phyloP scores from a whole-genome alignment of 2,797 vertebrate species.

The Aplochiton taeniatus region DNA sequence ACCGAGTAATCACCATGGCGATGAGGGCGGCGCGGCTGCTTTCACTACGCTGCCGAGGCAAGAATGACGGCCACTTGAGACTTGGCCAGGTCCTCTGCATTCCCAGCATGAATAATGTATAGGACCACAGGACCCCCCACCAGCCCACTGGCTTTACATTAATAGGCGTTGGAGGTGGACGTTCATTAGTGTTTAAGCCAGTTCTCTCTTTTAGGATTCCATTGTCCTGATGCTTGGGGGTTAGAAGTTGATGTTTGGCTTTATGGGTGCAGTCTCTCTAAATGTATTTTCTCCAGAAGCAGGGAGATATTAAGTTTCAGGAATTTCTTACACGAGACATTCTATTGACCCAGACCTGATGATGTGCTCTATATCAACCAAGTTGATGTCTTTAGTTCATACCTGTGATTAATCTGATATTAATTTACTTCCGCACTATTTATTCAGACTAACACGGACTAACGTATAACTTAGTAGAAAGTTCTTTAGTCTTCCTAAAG shows the following conservation, averaged over 20 bases:
- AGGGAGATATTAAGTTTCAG: too few relatives aligned
- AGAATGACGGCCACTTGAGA: constrained; percentile 67
- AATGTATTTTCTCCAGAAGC: too few relatives aligned
- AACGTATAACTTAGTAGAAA: too few relatives aligned
- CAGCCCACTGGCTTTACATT: constrained; percentile 61
- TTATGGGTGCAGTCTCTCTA: constrained; percentile 38
- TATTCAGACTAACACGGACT: too few relatives aligned
- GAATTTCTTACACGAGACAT: too few relatives aligned
- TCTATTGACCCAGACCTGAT: too few relatives aligned
- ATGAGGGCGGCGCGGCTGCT: constrained; percentile 49
- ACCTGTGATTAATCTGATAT: too few relatives aligned
- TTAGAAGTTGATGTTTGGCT: constrained; percentile 30
- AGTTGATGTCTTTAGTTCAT: too few relatives aligned
- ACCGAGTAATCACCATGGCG: constrained; percentile 70
- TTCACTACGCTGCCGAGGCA: constrained; percentile 36
- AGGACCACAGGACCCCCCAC: constrained; percentile 27
- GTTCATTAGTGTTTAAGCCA: constrained; percentile 53
- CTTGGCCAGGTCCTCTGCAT: constrained; percentile 56
- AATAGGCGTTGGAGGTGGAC: constrained; percentile 48
- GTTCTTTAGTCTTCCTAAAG: too few relatives aligned
- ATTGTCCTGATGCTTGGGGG: constrained; percentile 30
- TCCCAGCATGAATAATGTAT: constrained; percentile 67
- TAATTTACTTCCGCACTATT: too few relatives aligned
- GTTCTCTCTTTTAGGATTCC: constrained; percentile 27
- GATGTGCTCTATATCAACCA: too few relatives aligned